Evolutionary conservation across 2,113 vertebrate genomes (phyloP), one percentile per base, ranked within the genome.

Genomic region (Thalassoma bifasciatum): DNA sequence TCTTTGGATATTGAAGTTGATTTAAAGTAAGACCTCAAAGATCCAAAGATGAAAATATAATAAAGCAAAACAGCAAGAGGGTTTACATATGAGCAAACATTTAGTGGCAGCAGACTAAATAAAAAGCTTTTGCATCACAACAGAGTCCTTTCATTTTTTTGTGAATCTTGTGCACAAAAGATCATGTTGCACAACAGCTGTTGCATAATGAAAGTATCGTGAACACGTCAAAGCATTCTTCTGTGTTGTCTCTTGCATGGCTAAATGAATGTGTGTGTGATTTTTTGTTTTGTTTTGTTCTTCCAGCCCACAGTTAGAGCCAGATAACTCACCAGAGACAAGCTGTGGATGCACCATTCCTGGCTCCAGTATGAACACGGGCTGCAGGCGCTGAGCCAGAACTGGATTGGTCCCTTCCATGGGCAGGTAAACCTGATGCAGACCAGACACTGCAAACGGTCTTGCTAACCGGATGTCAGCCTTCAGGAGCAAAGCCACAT

Each of bases 301-400:
- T n/a, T 59, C 17, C 49, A 22, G 14, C 23, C 62, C n/a, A 67
- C 8, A 54, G 42, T 53, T 22, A 6, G 11, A 42, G 9, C 10
- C 16, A 47, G 10, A 49, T 8, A 40, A 89, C 94, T 92, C 66
- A 98, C 96, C 84, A 0, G 95, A 93, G 81, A 97, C 88, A 64
- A 97, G 89, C 0, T 95, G 95, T 4, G 94, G 0, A 36, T 94
- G 96, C 56, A 95, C 74, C 22, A 93, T 85, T 42, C 94, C 94
- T n/a, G 95, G 95, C 42, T 98, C 97, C 68, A 98, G 89, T 75
- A 99, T 94, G 68, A 99, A 91, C 70, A 98, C 84, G 2, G 96
- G 96, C 86, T 97, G 97, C 30, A 98, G 91, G 44, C 89, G 92
- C 19, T 94, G 92, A 66, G 94, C 73, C 44, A 95, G 72, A 87